These are phyloP conservation scores for Canis aureus DNA, from an alignment of 2,113 vertebrate genomes.

Conservation along the genomic window DNA sequence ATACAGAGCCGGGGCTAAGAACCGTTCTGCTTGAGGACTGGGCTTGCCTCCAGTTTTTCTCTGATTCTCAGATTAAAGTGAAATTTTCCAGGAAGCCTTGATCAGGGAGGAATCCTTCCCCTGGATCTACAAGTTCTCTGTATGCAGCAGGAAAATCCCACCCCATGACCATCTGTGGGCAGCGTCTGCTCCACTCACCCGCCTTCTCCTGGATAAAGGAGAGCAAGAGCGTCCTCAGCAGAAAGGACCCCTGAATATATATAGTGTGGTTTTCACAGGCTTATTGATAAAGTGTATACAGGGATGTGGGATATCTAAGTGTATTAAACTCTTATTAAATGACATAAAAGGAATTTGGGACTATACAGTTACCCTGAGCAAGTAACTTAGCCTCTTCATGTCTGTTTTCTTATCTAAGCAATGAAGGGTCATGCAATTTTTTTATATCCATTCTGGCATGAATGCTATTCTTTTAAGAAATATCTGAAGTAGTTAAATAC, in stretches of 20 bases:
- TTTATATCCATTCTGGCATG: neutral
- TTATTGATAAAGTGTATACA: neutral
- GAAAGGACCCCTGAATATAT: neutral
- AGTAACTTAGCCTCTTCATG: neutral
- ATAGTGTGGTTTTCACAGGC: neutral
- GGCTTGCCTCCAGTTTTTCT: neutral
- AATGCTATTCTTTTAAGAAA: neutral
- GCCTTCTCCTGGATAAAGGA: neutral
- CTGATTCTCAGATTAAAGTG: slow-evolving; percentile 27
- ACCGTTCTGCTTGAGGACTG: neutral
- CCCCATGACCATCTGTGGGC: neutral
- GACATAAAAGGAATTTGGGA: neutral
- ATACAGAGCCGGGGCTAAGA: neutral
- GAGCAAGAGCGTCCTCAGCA: neutral
- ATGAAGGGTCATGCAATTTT: neutral
- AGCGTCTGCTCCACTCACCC: neutral
- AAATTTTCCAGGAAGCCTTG: slow-evolving; percentile 65
- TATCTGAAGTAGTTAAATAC: neutral
- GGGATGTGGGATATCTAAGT: neutral
- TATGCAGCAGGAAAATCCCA: neutral
- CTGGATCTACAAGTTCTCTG: slow-evolving; percentile 1
- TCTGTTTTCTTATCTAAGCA: neutral
- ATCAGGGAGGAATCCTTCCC: slow-evolving; percentile 1
- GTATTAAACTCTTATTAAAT: neutral
- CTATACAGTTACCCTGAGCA: neutral